Percentiles rank a stretch among this genome's conserved stretches.
phyloP scores from a whole-genome alignment of 53 echinoderm and acorn worm genomes.

The Holothuria scabra region DNA sequence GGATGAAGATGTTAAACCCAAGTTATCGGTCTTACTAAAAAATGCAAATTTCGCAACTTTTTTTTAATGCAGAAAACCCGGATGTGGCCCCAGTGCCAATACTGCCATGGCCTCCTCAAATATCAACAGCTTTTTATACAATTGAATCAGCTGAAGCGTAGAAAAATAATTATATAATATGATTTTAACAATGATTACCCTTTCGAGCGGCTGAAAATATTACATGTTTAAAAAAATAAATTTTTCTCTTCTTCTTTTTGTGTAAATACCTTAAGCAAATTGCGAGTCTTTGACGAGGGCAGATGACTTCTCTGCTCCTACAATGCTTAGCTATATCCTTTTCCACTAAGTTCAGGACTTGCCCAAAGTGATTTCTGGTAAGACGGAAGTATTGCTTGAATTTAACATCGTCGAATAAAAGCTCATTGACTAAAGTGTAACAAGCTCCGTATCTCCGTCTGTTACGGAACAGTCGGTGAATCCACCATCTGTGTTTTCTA shows the following conservation, averaged over 20 bases:
- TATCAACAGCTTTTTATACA: too few species aligned
- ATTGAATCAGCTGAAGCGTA: too few species aligned
- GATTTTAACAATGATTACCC: too few species aligned
- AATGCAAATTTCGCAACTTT: not conserved
- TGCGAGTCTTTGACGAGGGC: constrained; percentile 46
- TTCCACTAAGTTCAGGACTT: constrained; percentile 5
- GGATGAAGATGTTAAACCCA: not conserved
- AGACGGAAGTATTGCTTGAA: constrained; percentile 41
- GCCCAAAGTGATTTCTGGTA: constrained; percentile 19
- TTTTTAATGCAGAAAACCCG: not conserved
- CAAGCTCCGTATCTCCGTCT: not conserved
- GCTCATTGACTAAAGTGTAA: not conserved
- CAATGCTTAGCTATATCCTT: constrained; percentile 8
- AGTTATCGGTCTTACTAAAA: not conserved
- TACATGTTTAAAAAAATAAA: too few species aligned
- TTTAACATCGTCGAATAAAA: constrained; percentile 1
- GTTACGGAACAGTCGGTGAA: not conserved
- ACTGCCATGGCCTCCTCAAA: not conserved
- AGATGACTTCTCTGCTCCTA: constrained; percentile 11
- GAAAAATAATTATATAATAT: too few species aligned
- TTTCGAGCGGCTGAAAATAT: too few species aligned
- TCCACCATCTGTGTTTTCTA: constrained; percentile 6
- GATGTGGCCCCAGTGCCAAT: not conserved
- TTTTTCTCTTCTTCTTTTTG: too few species aligned
- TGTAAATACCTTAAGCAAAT: constrained; percentile 31